These are phyloP conservation scores for Leptodactylus fallax DNA, from an alignment of 2,797 vertebrate species.

Conservation along the genomic window DNA sequence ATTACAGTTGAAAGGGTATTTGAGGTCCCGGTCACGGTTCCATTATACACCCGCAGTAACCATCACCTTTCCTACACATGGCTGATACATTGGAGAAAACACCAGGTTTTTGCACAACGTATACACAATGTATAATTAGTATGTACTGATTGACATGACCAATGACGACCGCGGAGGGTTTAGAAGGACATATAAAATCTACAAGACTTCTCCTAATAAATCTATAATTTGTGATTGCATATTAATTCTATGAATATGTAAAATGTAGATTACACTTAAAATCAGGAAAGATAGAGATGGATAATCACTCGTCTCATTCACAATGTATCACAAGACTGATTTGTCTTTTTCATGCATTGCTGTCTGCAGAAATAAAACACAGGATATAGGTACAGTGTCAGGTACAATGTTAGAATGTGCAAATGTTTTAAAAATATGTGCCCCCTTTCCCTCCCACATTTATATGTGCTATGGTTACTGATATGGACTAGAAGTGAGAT, in stretches of 20 bases:
- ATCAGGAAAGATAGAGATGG: not conserved
- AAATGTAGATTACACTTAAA: constrained; percentile 30
- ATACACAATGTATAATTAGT: not conserved
- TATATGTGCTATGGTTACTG: too few relatives aligned
- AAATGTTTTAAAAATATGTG: too few relatives aligned
- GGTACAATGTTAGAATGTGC: too few relatives aligned
- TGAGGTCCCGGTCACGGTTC: too few relatives aligned
- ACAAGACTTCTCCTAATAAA: not conserved
- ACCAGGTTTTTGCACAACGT: too few relatives aligned
- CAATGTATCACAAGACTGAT: not conserved
- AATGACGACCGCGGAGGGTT: not conserved
- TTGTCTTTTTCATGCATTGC: constrained; percentile 10
- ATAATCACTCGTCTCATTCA: constrained; percentile 40
- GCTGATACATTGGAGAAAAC: not conserved
- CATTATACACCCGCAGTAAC: too few relatives aligned
- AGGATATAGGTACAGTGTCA: not conserved
- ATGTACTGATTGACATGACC: not conserved
- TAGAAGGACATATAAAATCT: constrained; percentile 20
- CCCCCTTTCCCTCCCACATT: too few relatives aligned
- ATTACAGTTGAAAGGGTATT: too few relatives aligned
- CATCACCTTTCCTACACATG: too few relatives aligned
- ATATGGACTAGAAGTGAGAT: too few relatives aligned
- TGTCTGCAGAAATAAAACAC: too few relatives aligned
- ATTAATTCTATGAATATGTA: constrained; percentile 35
- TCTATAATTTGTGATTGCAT: constrained; percentile 18